Evolutionary conservation across 2,113 vertebrate species (phyloP).

Genomic region (Hydrolagus affinis): DNA sequence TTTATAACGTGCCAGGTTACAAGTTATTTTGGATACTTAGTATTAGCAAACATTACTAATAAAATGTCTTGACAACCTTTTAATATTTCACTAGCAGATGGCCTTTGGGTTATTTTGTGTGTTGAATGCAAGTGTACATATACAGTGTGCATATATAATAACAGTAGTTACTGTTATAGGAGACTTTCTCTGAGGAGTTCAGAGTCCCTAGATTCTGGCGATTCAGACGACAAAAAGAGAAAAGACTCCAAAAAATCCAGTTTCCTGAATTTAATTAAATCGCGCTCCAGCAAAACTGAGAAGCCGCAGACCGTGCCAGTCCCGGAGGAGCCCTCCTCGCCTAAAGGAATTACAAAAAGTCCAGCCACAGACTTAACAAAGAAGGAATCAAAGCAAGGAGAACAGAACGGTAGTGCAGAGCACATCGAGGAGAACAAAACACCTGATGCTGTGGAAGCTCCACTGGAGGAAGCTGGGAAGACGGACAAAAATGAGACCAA

Average conservation of each 20-base stretch:
- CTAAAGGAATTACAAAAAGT: constrained; percentile 57
- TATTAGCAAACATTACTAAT: no score
- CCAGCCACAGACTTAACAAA: constrained; percentile 54
- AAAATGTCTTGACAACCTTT: no score
- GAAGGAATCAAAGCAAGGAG: constrained; percentile 45
- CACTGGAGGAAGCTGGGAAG: constrained; percentile 53
- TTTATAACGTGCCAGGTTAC: background rate
- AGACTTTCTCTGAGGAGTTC: constrained; percentile 59
- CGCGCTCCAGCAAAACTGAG: constrained; percentile 71
- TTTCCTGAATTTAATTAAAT: constrained; percentile 90
- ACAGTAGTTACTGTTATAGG: constrained; percentile 47
- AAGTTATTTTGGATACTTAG: no score
- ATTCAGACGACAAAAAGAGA: constrained; percentile 78
- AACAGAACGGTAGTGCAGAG: constrained; percentile 61
- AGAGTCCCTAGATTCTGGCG: constrained; percentile 68
- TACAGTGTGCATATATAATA: no score
- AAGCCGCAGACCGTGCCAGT: constrained; percentile 55
- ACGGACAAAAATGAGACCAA: constrained; percentile 51
- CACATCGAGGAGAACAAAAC: constrained; percentile 73
- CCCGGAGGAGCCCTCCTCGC: constrained; percentile 69
- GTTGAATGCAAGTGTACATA: no score
- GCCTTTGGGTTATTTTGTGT: no score
- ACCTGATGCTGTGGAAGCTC: constrained; percentile 74
- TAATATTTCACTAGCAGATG: no score
- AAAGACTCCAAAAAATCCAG: constrained; percentile 82